Base-by-base conservation (phyloP, 2,113 vertebrate species). In the Bombycilla garrulus region DNA sequence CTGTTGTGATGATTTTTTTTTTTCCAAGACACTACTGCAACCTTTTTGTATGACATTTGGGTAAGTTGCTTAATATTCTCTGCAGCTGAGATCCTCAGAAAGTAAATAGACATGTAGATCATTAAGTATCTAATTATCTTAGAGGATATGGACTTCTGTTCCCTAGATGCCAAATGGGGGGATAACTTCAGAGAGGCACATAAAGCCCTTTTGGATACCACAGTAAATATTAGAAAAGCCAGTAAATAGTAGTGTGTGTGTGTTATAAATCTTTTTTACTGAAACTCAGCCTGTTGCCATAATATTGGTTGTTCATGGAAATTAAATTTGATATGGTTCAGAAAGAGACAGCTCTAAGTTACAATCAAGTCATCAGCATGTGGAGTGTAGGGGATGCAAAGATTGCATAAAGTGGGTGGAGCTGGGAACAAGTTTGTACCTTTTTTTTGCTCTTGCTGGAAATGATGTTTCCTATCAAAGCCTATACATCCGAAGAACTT, bases 101-200 rank as follows among this genome's bases (percentile, higher is more conserved):
- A 97, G 95, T 95, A 97, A 97, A 96, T 92, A 96, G 95, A 96
- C 95, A 95, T 45, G 86, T 95, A 95, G 94, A 97, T 97, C 96
- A 97, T 96, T 96, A 95, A 97, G 96, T 94, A 97, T 95, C 95
- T 97, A 93, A 97, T 97, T 97, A 97, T 97, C 95, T 96, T 97
- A 70, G 82, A 93, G 96, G 94, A 97, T 95, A 97, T 94, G 86
- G 92, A 97, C 95, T 96, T 70, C 83, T 81, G 64, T 90, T 97
- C 96, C 96, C 96, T 94, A 91, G 96, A 86, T 93, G 91, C 86
- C 86, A 84, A 93, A 92, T 25, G 31, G 69, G 79, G 76, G 76
- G 92, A 92, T 95, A 95, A 78, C 82, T 95, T 93, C 31, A 61
- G 77, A 88, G 76, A 78, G 76, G 76, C n/a, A 6, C 6, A 29